Evolutionary conservation across 2,888 invertebrate genomes (phyloP), one percentile per base, ranked within the genome.

Genomic region (Andrena minutula): DNA sequence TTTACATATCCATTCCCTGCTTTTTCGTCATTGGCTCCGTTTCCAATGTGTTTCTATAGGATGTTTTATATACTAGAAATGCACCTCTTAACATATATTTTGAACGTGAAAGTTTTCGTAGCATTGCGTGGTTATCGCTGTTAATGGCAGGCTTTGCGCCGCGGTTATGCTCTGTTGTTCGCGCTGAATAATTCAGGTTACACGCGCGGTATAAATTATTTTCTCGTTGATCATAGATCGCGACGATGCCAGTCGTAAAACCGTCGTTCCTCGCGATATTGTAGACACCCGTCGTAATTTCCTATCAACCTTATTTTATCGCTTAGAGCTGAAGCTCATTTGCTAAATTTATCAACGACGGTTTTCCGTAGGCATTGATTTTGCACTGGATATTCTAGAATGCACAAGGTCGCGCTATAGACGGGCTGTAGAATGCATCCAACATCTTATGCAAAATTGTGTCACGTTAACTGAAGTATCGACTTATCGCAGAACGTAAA

Each of bases 141-240:
- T 56, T 23, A 56, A 56, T 12, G 26, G 8, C n/a, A 6, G 2
- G 23, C 20, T 49, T 26, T 47, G 26, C 16, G 26, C 64, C 5
- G 23, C 20, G 10, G 23, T 26, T 26, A 12, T 7, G 12, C 26
- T 47, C 12, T 47, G 16, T 68, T 53, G 30, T 53, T 30, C 2
- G 47, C 23, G 12, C 53, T 56, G 75, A 75, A 75, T 70, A 41
- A 65, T 75, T 68, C 49, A 35, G 53, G 53, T 68, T 32, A 68
- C 53, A 51, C 30, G 32, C 47, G 35, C 30, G 6, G 28, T 16
- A 53, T 69, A 41, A 69, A 75, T 69, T 69, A 75, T 63, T 75
- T 56, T 49, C 61, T 28, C 23, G 32, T 2, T 53, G 35, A n/a
- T 2, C 12, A 3, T 7, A 16, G 16, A 4, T 56, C 26, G 20